Base-by-base conservation (phyloP, 30 jellyfish, hydroid and myxozoan genomes). In the Aurelia sp. region DNA sequence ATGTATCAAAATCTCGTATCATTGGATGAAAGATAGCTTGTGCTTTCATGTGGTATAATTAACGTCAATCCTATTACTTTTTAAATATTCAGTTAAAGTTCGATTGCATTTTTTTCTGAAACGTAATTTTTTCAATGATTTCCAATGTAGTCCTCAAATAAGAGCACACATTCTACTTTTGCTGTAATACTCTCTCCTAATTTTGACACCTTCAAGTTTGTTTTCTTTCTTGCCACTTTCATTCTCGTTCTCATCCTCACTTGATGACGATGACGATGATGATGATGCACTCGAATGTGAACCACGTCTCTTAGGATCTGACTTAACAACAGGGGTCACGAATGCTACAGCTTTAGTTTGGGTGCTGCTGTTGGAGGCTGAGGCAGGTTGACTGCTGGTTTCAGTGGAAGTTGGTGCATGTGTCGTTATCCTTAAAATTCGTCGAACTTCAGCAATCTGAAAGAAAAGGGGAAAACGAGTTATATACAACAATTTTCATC, bases 371-470 rank as follows among this genome's bases (percentile, higher is more conserved):
- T 69, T 69, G 44, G 35, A 4, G 55, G 35, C 44, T 21, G 75
- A 19, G 75, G 75, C 9, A 4, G 35, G 35, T 20, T 64, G 21
- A 13, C 9, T 44, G 44, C 52, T 21, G 15, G 75, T 13, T 64
- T 64, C 74, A 6, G 73, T 6, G 11, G 53, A 57, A 16, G 63
- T 1, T 76, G 35, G 76, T 59, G 76, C 87, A 13, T 17, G 52
- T 16, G 82, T 38, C 69, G 83, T 62, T 63, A 84, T 44, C 13
- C 93, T 88, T 51, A 84, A 70, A 16, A 84, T 84, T 22, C 82
- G 88, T 4, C 93, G 93, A 73, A 84, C 93, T 58, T 84, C 93
- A 17, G 68, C 84, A 38, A 84, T 72, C 93, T 84, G 50, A 44
- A 73, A 84, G 55, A 17, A 35, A 35, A 70, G 50, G 48, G 2